Evolutionary conservation across 1,140 invertebrate species (phyloP).

Genomic region (Planococcus citri): DNA sequence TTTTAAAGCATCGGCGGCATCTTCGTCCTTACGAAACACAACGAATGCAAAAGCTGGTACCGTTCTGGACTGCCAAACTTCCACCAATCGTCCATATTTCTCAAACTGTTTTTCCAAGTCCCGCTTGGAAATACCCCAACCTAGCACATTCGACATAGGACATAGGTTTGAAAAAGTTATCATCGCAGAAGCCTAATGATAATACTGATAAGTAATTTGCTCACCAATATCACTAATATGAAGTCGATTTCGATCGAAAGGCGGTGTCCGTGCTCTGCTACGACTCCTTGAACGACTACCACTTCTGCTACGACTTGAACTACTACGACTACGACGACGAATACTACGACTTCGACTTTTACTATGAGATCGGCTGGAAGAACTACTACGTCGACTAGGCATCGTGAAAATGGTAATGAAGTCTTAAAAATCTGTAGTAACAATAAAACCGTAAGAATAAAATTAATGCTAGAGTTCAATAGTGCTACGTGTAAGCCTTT

Average conservation of each 20-base stretch:
- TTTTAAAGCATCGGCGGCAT: conserved; percentile 25
- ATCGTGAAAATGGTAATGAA: background rate
- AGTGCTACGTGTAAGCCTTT: no score
- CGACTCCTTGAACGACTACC: conserved; percentile 23
- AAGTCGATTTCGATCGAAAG: conserved; percentile 23
- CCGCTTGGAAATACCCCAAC: conserved; percentile 21
- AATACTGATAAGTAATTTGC: no score
- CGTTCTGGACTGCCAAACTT: conserved; percentile 25
- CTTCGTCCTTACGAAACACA: conserved; percentile 24
- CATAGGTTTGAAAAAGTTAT: background rate
- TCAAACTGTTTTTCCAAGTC: conserved; percentile 25
- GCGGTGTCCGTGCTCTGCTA: conserved; percentile 22
- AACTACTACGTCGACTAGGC: conserved; percentile 23
- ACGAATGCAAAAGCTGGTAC: conserved; percentile 26
- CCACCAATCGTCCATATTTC: conserved; percentile 24
- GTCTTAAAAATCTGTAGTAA: no score
- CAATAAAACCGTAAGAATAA: no score
- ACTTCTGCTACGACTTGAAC: conserved; percentile 22
- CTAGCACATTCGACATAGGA: background rate
- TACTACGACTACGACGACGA: conserved; percentile 21
- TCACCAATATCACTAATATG: conserved; percentile 25
- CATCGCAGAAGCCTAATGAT: background rate
- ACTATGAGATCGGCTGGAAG: conserved; percentile 22
- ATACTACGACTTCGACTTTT: conserved; percentile 23
- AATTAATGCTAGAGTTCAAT: no score